Conservation (phyloP, 2,797 vertebrate genomes). For the Semotilus atromaculatus region DNA sequence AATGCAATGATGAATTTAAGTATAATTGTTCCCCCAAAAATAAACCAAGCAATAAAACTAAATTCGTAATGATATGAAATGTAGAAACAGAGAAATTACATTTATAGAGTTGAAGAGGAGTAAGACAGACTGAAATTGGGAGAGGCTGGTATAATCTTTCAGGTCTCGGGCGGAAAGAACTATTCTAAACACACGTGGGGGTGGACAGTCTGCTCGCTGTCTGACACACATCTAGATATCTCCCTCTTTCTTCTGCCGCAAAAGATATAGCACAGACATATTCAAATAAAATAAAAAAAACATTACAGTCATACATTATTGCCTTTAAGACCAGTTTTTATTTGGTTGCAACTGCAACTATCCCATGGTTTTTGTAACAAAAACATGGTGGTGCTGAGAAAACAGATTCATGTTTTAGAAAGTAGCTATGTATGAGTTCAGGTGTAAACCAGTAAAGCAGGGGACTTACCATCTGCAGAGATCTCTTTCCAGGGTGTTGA, state of each 20-base stretch:
- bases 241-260: conserved; percentile 15
- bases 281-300: conserved; percentile 33
- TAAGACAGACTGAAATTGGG: conserved; percentile 30
- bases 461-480: conserved; percentile 87
- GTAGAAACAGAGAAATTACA: conserved; percentile 16
- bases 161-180: conserved; percentile 32
- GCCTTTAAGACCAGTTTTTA: background rate
- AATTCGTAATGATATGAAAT: background rate
- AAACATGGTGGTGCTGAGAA: background rate
- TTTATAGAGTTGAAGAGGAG: conserved; percentile 44
- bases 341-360: too few species aligned
- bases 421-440: background rate
- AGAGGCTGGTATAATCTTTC: conserved; percentile 49
- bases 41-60: conserved; percentile 5
- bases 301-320: background rate
- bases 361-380: background rate
- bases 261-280: background rate
- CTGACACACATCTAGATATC: conserved; percentile 37
- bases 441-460: background rate
- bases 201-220: conserved; percentile 58
- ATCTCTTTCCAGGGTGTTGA: conserved; percentile 96
- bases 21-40: conserved; percentile 6
- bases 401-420: background rate
- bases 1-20: background rate
- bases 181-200: conserved; percentile 66